Evolutionary conservation across 2,888 invertebrate genomes (phyloP), one percentile per base, ranked within the genome.

Genomic region (Romanomermis culicivorax): DNA sequence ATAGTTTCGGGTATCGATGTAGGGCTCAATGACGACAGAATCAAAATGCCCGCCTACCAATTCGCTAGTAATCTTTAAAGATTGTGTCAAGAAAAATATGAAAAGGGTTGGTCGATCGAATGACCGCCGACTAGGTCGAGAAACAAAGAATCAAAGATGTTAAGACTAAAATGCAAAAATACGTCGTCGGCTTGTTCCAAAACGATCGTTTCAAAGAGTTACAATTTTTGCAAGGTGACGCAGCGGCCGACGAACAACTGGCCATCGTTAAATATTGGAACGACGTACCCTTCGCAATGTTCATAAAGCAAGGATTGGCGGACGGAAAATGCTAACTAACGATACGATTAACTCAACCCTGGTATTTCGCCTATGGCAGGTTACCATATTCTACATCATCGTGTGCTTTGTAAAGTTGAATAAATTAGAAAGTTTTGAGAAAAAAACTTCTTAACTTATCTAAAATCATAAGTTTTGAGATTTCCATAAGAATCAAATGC

Each of bases 61-160:
- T 91, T 93, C 73, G 86, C 87, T 73, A 80, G 82, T 25, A n/a
- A 66, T 65, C 42, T 93, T 83, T 74, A 87, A 87, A 60, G 72
- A 78, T 61, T 91, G 91, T 73, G 79, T 91, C 63, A 93, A 91
- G 75, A 86, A 85, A 68, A 91, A 87, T 75, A 88, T 89, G 85
- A 91, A 89, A 76, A 85, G n/a, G 85, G 82, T 83, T 64, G 20
- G 60, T 60, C 56, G 69, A 66, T 14, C 63, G 65, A 57, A 66
- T 70, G 63, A 64, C 60, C 64, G 62, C 64, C 55, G 60, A 66
- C 56, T 67, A 64, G 27, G 63, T 61, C 55, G 57, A 59, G 27
- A 65, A 65, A 23, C 65, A 59, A 25, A 62, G 70, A 27, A 61
- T 70, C 42, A 63, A 60, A 29, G 60, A 62, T 11, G 68, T 68